Base-by-base conservation (phyloP, 2,797 vertebrate species). In the Pogonophryne albipinna region DNA sequence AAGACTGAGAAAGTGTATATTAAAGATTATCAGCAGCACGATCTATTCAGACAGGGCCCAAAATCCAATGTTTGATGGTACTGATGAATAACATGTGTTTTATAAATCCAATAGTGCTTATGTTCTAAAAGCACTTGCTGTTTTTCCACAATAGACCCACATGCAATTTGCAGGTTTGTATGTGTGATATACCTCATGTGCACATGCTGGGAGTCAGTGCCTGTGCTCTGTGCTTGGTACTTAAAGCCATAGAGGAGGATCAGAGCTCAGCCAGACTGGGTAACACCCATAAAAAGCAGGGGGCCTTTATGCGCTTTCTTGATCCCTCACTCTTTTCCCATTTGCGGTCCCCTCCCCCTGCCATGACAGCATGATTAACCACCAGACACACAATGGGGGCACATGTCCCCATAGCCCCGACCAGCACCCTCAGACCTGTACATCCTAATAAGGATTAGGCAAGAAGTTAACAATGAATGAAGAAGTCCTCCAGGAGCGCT, bases 381-480 rank as follows among this genome's bases (percentile, higher is more conserved):
- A 93, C 92, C 89, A 85, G 88, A 84, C 79, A 78, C 90, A 94
- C 94, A 95, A 95, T 90, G 74, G 91, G 87, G 92, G 91, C 92
- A 92, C 94, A 93, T 93, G 93, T 92, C 93, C 93, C 91, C 77
- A 51, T 77, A 84, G 93, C 88, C 86, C 71, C 73, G 56, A 72
- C 79, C 75, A 62, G 82, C 89, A 90, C 91, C 88, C 89, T 87
- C 86, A 84, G 87, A 91, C 92, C 91, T 91, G 88, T 79, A 89
- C 88, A 85, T 88, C 90, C 91, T 94, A 95, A 95, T 95, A 94
- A 93, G 94, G 95, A 95, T 95, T 95, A 95, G 91, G 80, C 84
- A 78, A 93, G 90, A 95, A 95, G 94, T 95, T 95, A 95, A 94
- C 93, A 92, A 93, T 92, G 92, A 95, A 93, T 93, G 93, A 90